These are phyloP conservation scores for Melanaphis sacchari DNA, from an alignment of 1,140 invertebrate genomes.

Conservation along the genomic window DNA sequence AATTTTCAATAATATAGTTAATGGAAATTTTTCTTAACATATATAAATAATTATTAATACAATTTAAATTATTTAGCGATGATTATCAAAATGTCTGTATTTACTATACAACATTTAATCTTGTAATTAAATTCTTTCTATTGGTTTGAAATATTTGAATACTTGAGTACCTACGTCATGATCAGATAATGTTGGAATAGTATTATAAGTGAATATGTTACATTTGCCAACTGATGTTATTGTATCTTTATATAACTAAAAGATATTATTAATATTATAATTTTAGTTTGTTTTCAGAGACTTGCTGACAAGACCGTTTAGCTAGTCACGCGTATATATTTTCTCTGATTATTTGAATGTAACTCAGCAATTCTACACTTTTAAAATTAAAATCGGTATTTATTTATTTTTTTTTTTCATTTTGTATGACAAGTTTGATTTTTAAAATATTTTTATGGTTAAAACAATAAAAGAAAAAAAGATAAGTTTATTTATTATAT, in stretches of 20 bases:
- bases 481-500: background rate
- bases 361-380: background rate
- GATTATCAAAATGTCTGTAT: too few species aligned
- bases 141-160: too few species aligned
- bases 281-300: background rate
- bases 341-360: background rate
- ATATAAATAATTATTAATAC: background rate
- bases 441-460: background rate
- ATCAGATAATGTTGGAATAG: background rate
- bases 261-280: background rate
- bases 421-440: background rate
- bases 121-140: background rate
- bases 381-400: background rate
- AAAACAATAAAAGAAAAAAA: background rate
- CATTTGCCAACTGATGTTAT: background rate
- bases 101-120: background rate
- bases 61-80: background rate
- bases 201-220: background rate
- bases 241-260: background rate
- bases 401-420: background rate
- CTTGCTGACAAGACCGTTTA: background rate
- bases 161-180: too few species aligned
- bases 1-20: background rate
- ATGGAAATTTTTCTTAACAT: accelerated
- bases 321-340: background rate